Conservation (phyloP, 2,113 vertebrate genomes). For the Proteles cristata region DNA sequence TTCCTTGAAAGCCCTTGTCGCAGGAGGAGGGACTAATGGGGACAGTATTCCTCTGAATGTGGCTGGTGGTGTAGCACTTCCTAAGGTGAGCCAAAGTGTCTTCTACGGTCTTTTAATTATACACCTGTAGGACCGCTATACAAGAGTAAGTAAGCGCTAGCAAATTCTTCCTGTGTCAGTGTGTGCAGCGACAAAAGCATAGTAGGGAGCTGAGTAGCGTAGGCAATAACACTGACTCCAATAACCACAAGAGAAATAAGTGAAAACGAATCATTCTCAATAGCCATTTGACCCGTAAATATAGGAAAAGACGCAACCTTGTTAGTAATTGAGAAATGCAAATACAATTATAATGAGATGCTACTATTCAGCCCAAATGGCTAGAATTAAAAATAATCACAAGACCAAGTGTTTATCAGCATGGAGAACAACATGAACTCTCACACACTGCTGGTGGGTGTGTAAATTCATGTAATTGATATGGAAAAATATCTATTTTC, state of each 20-base stretch:
- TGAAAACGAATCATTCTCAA: background rate
- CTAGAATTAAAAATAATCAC: background rate
- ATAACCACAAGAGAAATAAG: background rate
- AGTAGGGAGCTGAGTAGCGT: background rate
- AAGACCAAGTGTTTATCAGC: background rate
- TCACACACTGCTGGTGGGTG: background rate
- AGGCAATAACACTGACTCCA: background rate
- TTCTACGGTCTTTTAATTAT: background rate
- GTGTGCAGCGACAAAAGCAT: background rate
- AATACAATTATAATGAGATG: background rate
- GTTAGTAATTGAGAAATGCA: background rate
- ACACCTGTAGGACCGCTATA: background rate
- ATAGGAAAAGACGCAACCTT: background rate
- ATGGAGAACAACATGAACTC: background rate
- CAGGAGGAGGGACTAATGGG: background rate
- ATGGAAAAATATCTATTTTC: background rate
- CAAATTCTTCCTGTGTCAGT: background rate
- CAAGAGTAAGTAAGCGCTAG: background rate
- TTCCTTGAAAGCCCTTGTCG: background rate
- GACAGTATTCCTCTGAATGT: background rate
- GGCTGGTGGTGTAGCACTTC: background rate
- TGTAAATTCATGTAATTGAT: background rate
- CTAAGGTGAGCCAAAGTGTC: background rate
- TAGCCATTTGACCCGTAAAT: background rate
- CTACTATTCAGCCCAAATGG: background rate